Base-by-base conservation (phyloP, 2,888 invertebrate species). In the Acrobasis suavella region DNA sequence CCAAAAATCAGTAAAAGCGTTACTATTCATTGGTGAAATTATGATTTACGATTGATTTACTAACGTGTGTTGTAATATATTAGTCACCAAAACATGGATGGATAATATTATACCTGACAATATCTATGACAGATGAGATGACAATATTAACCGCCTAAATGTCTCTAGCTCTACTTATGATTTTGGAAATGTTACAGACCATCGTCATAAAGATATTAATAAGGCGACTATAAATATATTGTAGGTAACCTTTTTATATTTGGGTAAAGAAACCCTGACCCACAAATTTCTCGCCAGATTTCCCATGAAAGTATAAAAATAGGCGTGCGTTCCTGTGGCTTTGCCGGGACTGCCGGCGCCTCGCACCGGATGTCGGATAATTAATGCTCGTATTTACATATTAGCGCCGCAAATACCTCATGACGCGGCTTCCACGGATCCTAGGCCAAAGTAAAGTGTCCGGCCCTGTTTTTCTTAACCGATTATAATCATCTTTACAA, bases 301-400 rank as follows among this genome's bases (percentile, higher is more conserved):
- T 55, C n/a, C 55, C 39, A 12, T 5, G 10, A 17, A 56, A 46
- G 17, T 16, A 5, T 17, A 42, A 56, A 56, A 56, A 42, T 56
- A 56, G 42, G 22, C 17, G 39, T 17, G 17, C 6, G 16, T 42
- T 56, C 17, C 42, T 15, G 17, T 17, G 9, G 39, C 56, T 17
- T 15, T 46, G 17, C 14, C 42, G 32, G 32, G 1, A 22, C 32
- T 5, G 32, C 32, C 32, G 32, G 56, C 56, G 42, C 56, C 56
- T 16, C 42, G 15, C 38, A 37, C 56, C 42, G 56, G 56, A 56
- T 56, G 56, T n/a, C 17, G 22, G 55, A 42, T 22, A 56, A 56
- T 56, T 56, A 56, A 42, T 42, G 16, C 56, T 14, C 42, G 56
- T 56, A 42, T 56, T 56, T 42, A 14, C 42, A 39, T 56, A 42